Conservation (phyloP, 1,140 invertebrate genomes). For the Pseudomyrmex gracilis region DNA sequence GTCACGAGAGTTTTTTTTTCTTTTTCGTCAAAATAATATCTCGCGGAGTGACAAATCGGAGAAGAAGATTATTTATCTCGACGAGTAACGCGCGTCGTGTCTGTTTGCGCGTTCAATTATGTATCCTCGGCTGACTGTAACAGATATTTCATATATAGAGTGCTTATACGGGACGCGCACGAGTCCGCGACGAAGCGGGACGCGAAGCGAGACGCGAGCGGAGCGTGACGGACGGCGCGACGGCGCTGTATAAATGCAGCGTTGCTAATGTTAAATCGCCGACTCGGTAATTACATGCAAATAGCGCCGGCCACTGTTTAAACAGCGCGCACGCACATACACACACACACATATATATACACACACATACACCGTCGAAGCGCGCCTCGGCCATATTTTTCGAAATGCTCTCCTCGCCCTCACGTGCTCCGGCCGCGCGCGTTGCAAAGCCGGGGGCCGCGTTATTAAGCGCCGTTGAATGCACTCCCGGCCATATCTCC, state of each 20-base stretch:
- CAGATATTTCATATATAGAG: constrained; percentile 35
- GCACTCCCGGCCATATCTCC: constrained; percentile 50
- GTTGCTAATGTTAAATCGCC: constrained; percentile 78
- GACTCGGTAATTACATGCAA: constrained; percentile 77
- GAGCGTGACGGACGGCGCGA: constrained; percentile 69
- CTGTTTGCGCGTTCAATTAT: constrained; percentile 10
- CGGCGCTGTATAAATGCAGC: constrained; percentile 75
- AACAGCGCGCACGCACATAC: constrained; percentile 63
- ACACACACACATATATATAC: no score
- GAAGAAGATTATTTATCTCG: no score
- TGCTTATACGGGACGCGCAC: constrained; percentile 10
- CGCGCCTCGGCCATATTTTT: constrained; percentile 66
- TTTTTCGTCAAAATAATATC: background rate
- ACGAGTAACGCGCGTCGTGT: background rate
- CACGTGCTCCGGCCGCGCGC: constrained; percentile 28
- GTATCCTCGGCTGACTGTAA: background rate
- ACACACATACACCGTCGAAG: constrained; percentile 50
- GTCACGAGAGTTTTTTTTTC: no score
- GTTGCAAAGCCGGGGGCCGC: constrained; percentile 34
- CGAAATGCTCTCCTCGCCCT: constrained; percentile 52
- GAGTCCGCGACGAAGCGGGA: constrained; percentile 65
- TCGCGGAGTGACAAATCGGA: background rate
- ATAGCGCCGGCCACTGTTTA: constrained; percentile 74
- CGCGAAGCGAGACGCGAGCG: constrained; percentile 50
- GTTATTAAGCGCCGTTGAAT: constrained; percentile 57